These are phyloP conservation scores for Thysanoteuthis rhombus DNA, from an alignment of 2,888 invertebrate species.

Conservation along the genomic window DNA sequence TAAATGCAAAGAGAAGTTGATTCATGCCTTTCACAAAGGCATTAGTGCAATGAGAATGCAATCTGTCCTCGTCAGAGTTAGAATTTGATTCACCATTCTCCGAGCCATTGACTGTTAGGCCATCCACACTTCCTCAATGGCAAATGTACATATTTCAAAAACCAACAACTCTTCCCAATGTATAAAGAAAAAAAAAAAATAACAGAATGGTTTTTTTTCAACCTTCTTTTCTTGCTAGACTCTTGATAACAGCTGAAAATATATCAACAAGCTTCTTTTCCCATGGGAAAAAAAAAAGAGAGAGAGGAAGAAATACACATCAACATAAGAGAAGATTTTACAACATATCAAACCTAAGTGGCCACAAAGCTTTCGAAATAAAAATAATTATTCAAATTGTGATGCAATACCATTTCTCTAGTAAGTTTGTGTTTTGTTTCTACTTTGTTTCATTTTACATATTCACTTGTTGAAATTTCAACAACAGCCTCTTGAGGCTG, in stretches of 20 bases:
- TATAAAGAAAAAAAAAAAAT: too few relatives aligned
- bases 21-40: too few relatives aligned
- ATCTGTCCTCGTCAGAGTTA: too few relatives aligned
- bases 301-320: neutral
- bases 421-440: neutral
- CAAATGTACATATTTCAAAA: too few relatives aligned
- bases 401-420: neutral
- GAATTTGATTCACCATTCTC: too few relatives aligned
- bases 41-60: too few relatives aligned
- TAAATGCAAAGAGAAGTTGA: too few relatives aligned
- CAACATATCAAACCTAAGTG: neutral
- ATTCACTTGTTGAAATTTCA: neutral
- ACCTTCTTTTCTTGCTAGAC: neutral
- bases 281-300: neutral
- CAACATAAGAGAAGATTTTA: neutral
- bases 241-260: neutral
- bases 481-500: neutral
- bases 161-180: too few relatives aligned
- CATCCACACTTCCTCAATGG: too few relatives aligned
- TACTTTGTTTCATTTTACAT: neutral
- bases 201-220: neutral
- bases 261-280: neutral
- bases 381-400: neutral
- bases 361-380: too few relatives aligned
- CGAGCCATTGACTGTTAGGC: too few relatives aligned